Base-by-base conservation (phyloP, 2,113 vertebrate genomes). In the Alethe diademata region DNA sequence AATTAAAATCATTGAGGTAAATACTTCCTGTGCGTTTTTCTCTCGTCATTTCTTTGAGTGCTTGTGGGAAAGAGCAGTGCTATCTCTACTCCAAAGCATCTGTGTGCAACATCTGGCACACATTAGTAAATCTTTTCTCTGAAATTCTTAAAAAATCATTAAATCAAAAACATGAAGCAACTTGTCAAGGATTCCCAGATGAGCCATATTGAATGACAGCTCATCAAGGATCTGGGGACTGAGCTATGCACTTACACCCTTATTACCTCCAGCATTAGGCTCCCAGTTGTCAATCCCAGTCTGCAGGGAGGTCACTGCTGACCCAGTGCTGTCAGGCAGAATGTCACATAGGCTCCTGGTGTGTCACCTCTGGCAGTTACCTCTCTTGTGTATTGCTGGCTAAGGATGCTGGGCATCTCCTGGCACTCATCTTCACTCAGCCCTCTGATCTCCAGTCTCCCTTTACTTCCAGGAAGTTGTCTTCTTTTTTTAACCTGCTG, bases 261-360 rank as follows among this genome's bases (percentile, higher is more conserved):
- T 4, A 1, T 31, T 79, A 83, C 3, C 33, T 7, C 2, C 22
- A 58, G 29, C 29, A 22, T 26, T 43, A 36, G 8, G 5, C 6
- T 76, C 19, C 36, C 16, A 62, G 7, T 4, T 74, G 19, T 38
- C 3, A 2, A 13, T 11, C 14, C 61, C 16, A 0, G 0, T 53
- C 19, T 24, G 35, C 36, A 78, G 8, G 13, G 33, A 57, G 4
- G 9, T 53, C 43, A 40, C 54, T 61, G 23, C 40, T 53, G 19
- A 26, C 19, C 35, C n/a, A 14, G 23, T 9, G 19, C 0, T 2
- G 14, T 29, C 61, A 43, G 42, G 28, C 8, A 60, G 61, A 61
- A 75, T 48, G 28, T 48, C 28, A 17, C 0, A 0, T 11, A 19
- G 14, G 7, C 12, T 82, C 28, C 66, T 61, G 43, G 29, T 64